Evolutionary conservation across 2,888 invertebrate genomes (phyloP).

Genomic region (Flexamia atlantica): DNA sequence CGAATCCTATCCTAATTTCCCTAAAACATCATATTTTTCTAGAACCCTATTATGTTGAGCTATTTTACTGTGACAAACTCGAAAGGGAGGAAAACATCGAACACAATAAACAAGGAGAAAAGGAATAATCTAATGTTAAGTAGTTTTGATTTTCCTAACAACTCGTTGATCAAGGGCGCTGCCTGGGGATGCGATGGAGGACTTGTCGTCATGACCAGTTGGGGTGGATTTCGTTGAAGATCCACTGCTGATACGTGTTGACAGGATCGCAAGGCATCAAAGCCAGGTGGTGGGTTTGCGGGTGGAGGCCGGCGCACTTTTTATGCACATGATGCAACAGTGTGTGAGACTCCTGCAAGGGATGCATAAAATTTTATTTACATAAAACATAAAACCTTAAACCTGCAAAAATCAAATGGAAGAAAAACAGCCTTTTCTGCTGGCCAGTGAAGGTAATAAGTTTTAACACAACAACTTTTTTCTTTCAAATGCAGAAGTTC

Average conservation of each 20-base stretch:
- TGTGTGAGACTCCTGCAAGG: slow-evolving; percentile 79
- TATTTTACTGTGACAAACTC: background rate
- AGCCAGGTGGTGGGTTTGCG: slow-evolving; percentile 86
- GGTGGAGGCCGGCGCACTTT: slow-evolving; percentile 91
- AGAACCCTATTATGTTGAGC: slow-evolving; percentile 3
- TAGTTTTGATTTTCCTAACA: slow-evolving; percentile 23
- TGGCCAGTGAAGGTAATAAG: too few species aligned
- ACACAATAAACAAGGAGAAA: slow-evolving; percentile 7
- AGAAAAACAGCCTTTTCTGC: too few species aligned
- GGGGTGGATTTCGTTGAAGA: slow-evolving; percentile 86
- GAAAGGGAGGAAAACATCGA: background rate
- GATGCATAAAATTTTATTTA: too few species aligned
- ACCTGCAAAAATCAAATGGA: too few species aligned
- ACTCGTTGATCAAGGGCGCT: background rate
- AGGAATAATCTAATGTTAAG: background rate
- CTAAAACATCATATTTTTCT: background rate
- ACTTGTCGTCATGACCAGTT: slow-evolving; percentile 75
- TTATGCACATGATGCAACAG: slow-evolving; percentile 87
- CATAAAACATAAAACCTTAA: too few species aligned
- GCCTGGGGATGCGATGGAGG: background rate
- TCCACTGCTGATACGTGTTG: slow-evolving; percentile 94
- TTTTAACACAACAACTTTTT: too few species aligned
- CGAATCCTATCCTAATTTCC: background rate
- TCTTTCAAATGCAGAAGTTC: too few species aligned
- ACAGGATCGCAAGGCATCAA: slow-evolving; percentile 90